A percentile compares a stretch with the other conserved stretches of the same genome.
Conservation (phyloP, 2,797 vertebrate genomes). For the Anas bahamensis region DNA sequence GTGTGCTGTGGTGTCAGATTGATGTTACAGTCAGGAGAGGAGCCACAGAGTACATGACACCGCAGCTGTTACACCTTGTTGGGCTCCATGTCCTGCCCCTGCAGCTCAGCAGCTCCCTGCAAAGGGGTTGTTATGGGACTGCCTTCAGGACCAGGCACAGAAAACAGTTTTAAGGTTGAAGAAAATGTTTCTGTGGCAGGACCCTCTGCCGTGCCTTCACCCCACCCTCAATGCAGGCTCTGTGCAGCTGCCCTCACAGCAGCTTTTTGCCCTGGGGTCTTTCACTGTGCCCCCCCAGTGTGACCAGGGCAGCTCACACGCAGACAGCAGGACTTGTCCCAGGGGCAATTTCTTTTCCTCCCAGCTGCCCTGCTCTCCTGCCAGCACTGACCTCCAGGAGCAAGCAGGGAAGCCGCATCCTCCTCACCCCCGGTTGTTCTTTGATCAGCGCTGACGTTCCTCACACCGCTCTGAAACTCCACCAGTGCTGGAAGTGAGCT, state of each 20-base stretch:
- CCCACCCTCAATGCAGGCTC: neutral
- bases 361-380: fast-evolving
- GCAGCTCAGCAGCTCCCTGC: neutral
- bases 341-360: neutral
- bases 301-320: neutral
- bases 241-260: neutral
- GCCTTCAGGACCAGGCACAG: neutral
- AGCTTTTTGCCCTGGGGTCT: neutral
- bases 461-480: fast-evolving
- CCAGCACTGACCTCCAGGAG: neutral
- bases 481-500: fast-evolving
- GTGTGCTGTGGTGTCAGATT: neutral
- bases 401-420: fast-evolving
- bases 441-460: fast-evolving
- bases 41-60: neutral
- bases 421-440: fast-evolving
- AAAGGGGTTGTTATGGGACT: neutral
- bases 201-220: neutral
- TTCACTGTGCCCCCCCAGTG: no score
- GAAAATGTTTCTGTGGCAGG: neutral
- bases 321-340: no score
- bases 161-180: neutral
- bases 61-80: neutral
- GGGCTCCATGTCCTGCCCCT: fast-evolving
- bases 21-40: neutral